Evolutionary conservation across 2,797 vertebrate genomes (phyloP), one percentile per base, ranked within the genome.

Genomic region (Acanthurus tractus): DNA sequence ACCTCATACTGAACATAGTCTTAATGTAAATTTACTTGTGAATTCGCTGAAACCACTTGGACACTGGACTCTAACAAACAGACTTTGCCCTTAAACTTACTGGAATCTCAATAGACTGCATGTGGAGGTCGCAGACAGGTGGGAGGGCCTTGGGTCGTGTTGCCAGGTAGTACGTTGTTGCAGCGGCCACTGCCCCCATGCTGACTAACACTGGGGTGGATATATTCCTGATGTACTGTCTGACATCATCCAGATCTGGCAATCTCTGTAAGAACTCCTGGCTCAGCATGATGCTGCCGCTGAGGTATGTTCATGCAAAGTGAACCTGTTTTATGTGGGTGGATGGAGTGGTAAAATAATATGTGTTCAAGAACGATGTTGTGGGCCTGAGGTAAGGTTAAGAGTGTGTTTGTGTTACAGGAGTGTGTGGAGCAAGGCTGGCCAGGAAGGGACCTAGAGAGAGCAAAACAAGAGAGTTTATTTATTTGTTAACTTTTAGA

Each of bases 131-230:
- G 14, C 96, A 98, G 22, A 95, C 89, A 0, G 95, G 93, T 22
- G 96, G 96, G 65, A 96, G 88, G 63, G 97, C 92, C 78, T 93
- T 96, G 0, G 97, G 96, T 64, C 97, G 95, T 0, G 96, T 98
- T 40, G 96, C 95, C 38, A 97, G 96, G 96, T 96, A 98, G 90
- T 96, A 97, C 4, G 96, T 97, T 0, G 96, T 96, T 6, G 96
- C 94, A 0, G 96, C 97, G 0, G 96, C 96, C 0, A 97, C 94
- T 0, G 96, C 96, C 0, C 97, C 97, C 0, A 98, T 88, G 71
- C 97, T 96, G 93, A 99, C 95, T 38, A 97, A 88, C 0, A 96
- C 92, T 4, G 96, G 95, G 12, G 96, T 95, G 0, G 97, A 96
- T 23, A 97, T 88, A 11, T 85, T 93, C 22, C 93, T 94, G 44